Evolutionary conservation across 2,888 invertebrate genomes (phyloP).

Genomic region (Taphrorychus bicolor): DNA sequence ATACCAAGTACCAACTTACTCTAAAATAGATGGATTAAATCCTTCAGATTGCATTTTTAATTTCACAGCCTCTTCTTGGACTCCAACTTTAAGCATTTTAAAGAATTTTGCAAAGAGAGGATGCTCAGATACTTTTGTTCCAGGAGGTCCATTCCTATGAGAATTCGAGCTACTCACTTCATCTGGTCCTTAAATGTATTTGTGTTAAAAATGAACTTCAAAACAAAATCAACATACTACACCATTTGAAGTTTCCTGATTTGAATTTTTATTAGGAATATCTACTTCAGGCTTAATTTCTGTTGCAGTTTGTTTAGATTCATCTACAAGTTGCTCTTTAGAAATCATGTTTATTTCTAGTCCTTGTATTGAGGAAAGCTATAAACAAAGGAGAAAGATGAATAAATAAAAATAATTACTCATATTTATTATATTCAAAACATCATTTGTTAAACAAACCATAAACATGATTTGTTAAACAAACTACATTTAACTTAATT

Average conservation of each 20-base stretch:
- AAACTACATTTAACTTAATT: too few relatives aligned
- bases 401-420: too few relatives aligned
- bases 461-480: too few relatives aligned
- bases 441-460: too few relatives aligned
- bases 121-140: conserved; percentile 63
- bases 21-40: conserved; percentile 75
- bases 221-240: too few relatives aligned
- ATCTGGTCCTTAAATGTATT: too few relatives aligned
- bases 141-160: too few relatives aligned
- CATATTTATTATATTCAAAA: too few relatives aligned
- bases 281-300: not conserved
- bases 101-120: conserved; percentile 79
- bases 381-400: too few relatives aligned
- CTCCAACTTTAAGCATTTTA: conserved; percentile 90
- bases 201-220: too few relatives aligned
- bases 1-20: too few relatives aligned
- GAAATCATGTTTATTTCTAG: conserved; percentile 46
- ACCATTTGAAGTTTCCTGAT: not conserved
- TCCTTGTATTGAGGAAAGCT: conserved; percentile 67
- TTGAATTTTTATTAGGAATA: not conserved
- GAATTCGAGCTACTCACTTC: too few relatives aligned
- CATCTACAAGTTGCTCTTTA: not conserved
- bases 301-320: not conserved
- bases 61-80: conserved; percentile 82
- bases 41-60: conserved; percentile 85